Percentiles rank a stretch among this genome's conserved stretches.
phyloP scores from a whole-genome alignment of 2,888 invertebrate genomes.

The Diaperis boleti region DNA sequence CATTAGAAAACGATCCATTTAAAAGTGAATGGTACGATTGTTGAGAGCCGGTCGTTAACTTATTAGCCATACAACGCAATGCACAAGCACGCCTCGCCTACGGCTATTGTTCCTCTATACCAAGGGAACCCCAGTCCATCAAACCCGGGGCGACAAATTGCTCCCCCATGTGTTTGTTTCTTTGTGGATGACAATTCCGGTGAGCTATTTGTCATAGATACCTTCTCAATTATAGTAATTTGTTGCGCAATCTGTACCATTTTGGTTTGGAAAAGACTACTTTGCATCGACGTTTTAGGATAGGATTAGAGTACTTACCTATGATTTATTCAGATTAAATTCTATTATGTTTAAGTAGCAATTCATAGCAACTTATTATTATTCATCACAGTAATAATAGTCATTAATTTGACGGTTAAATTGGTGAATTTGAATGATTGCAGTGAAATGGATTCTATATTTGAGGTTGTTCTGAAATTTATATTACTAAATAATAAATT shows the following conservation, averaged over 20 bases:
- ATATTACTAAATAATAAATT: no score
- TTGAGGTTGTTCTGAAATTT: no score
- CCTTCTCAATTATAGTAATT: constrained; percentile 34
- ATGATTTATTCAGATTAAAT: constrained; percentile 8
- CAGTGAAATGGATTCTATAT: no score
- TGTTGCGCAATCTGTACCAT: constrained; percentile 21
- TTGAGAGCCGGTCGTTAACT: constrained; percentile 56
- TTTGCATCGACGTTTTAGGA: constrained; percentile 12
- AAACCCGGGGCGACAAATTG: constrained; percentile 51
- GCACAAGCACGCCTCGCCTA: constrained; percentile 61
- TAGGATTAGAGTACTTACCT: constrained; percentile 3
- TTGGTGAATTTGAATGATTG: no score
- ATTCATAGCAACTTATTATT: no score
- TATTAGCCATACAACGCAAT: constrained; percentile 60
- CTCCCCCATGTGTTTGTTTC: constrained; percentile 48
- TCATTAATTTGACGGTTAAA: no score
- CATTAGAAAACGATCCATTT: constrained; percentile 62
- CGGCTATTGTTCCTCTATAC: constrained; percentile 57
- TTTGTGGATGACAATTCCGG: constrained; percentile 30
- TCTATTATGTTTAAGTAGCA: not conserved
- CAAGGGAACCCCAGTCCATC: constrained; percentile 38
- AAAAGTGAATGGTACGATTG: constrained; percentile 48
- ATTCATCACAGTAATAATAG: no score
- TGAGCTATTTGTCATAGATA: constrained; percentile 32
- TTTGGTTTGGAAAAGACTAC: constrained; percentile 11